These are phyloP conservation scores for Dryobates pubescens DNA, from an alignment of 2,797 vertebrate species.

Conservation along the genomic window DNA sequence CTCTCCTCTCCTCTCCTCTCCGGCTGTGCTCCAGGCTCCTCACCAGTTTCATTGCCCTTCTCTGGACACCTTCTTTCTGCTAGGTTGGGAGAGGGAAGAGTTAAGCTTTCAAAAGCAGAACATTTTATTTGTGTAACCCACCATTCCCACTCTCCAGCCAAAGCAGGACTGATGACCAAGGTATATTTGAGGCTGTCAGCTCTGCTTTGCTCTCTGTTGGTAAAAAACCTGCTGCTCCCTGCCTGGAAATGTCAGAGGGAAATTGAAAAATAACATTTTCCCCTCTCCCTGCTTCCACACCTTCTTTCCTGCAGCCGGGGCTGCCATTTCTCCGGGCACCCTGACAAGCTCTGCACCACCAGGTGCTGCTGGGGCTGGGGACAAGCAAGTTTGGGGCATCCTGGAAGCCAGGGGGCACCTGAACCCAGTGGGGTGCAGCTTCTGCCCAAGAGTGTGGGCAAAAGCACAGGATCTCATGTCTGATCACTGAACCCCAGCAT, in stretches of 20 bases:
- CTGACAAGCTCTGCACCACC: rapidly evolving
- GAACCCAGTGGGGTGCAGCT: neutral
- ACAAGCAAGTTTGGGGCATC: rapidly evolving
- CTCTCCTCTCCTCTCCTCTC: too few relatives aligned
- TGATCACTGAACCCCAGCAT: too few relatives aligned
- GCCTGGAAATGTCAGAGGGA: conserved; percentile 11
- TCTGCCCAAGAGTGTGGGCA: neutral
- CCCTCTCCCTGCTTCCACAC: neutral
- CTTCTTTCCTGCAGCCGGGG: neutral
- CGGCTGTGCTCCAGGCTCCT: too few relatives aligned
- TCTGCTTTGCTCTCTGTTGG: conserved; percentile 1
- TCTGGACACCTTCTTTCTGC: neutral
- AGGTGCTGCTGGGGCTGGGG: neutral
- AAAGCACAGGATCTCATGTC: neutral
- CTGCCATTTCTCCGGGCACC: neutral
- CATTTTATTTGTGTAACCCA: neutral
- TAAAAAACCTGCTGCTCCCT: neutral
- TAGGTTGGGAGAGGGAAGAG: neutral
- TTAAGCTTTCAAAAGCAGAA: neutral
- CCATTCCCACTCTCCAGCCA: neutral
- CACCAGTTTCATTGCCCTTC: too few relatives aligned
- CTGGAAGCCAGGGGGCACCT: neutral
- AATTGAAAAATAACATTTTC: conserved; percentile 52
- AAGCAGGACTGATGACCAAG: neutral
- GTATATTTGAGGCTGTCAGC: conserved; percentile 5